Evolutionary conservation across 2,888 invertebrate genomes (phyloP), one percentile per base, ranked within the genome.

Genomic region (Holacanthella duospinosa): DNA sequence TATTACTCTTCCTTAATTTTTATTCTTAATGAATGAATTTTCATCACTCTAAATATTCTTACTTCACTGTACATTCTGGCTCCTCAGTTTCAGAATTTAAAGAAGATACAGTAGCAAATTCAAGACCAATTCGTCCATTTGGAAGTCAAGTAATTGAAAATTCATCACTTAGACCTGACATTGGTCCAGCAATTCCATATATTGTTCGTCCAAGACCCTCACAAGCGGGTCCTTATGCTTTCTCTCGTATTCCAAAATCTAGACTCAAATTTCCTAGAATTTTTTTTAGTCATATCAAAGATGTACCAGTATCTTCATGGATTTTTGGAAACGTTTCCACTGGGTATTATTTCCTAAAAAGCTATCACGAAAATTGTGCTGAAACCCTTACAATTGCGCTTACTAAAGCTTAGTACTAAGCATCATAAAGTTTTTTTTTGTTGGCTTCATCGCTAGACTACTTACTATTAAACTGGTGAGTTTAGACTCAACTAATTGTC

Each of bases 191-290:
- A 59, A 78, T 79, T 67, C 71, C 67, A 29, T 70, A 74, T 56
- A 54, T 43, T 60, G 68, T 64, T n/a, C 65, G 70, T 9, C 74
- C 74, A 1, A 80, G 89, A 69, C 87, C 90, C 19, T 90, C 92
- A 19, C 79, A 87, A 73, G 91, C 90, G 24, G 93, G 92, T 29
- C 92, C 91, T 29, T 93, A 89, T 77, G 92, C 92, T 63, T 93
- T 92, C 81, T 91, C 91, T 74, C 83, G 89, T 63, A 85, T 91
- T 71, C 93, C 92, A 43, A 82, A 86, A 70, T 89, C 90, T 36
- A 82, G 82, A 68, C 86, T 86, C 85, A 84, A 85, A 75, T 84
- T 86, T 74, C 91, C 91, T 48, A 84, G 89, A 68, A 85, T 89
- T 74, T 88, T 90, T 71, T 84, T 86, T 75, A 81, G 85, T 74